Percentiles rank a stretch among this genome's conserved stretches.
Conservation (phyloP, 2,888 invertebrate genomes). For the Dryobota labecula region DNA sequence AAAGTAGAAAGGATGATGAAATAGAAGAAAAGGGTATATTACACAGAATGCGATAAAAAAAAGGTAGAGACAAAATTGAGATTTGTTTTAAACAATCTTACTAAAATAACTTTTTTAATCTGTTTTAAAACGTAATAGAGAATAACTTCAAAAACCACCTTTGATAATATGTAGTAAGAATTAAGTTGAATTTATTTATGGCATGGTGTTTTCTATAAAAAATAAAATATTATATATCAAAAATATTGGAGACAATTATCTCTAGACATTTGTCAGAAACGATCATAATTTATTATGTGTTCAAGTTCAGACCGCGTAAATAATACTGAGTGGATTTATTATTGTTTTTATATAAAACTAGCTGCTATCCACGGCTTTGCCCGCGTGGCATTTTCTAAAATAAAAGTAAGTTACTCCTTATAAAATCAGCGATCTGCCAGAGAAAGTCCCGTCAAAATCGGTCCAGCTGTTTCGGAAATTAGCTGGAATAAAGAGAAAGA, state of each 20-base stretch:
- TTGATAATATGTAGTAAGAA: background rate
- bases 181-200: background rate
- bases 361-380: too few relatives aligned
- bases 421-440: too few relatives aligned
- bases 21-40: slow-evolving; percentile 33
- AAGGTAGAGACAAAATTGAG: background rate
- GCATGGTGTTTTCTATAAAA: too few relatives aligned
- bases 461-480: too few relatives aligned
- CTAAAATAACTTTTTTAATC: background rate
- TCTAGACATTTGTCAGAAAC: slow-evolving; percentile 52
- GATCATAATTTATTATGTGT: slow-evolving; percentile 46
- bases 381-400: too few relatives aligned
- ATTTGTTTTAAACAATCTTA: background rate
- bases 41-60: background rate
- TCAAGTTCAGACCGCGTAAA: slow-evolving; percentile 46
- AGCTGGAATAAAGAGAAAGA: too few relatives aligned
- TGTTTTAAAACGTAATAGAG: background rate
- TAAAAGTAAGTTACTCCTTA: too few relatives aligned
- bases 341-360: slow-evolving; percentile 3
- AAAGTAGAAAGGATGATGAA: slow-evolving; percentile 38
- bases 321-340: slow-evolving; percentile 41
- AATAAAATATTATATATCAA: too few relatives aligned
- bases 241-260: slow-evolving; percentile 51
- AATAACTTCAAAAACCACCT: background rate
- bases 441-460: too few relatives aligned